Evolutionary conservation across 2,113 vertebrate genomes (phyloP), one percentile per base, ranked within the genome.

Genomic region (Mixornis gularis): DNA sequence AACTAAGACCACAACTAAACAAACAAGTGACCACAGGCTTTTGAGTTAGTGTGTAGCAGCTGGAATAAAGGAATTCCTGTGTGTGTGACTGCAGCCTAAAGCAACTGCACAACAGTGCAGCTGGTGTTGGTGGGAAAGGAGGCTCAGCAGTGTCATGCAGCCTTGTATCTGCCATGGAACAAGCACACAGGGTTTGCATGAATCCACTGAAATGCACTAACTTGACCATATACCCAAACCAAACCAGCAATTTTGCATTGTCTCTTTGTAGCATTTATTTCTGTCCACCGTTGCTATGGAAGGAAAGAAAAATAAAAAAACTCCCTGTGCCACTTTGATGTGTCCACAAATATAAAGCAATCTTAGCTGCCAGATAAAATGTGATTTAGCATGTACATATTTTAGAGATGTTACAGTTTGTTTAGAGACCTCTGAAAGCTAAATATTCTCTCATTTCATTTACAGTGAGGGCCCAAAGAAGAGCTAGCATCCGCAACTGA

Each of bases 391-490:
- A n/a, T 43, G 43, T 34, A 43, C 2, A 3, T 73, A 29, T 44
- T 69, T 72, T 41, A 81, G 32, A 72, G 44, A 69, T 72, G 36
- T 9, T 64, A 21, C 3, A 9, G 26, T 76, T 79, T 86, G 18
- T 51, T 70, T 43, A 80, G 74, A 58, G 38, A 69, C 46, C 24
- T 91, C 38, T 87, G 65, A 74, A 90, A 91, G 15, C n/a, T 94
- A 79, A 93, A 12, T 66, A 30, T 73, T 77, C 40, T 92, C n/a
- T 91, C 19, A 32, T 87, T 93, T 85, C 44, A 16, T 46, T 91
- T 89, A 34, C 89, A 96, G 96, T 77, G 85, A 91, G 71, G 48
- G 73, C 4, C 17, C 81, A 63, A 85, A 92, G 78, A 85, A 92
- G 34, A 79, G 4, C 7, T 19, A 40, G 7, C 10, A 62, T 2